Evolutionary conservation across 1,140 invertebrate genomes (phyloP).

Genomic region (Helicoverpa armigera): DNA sequence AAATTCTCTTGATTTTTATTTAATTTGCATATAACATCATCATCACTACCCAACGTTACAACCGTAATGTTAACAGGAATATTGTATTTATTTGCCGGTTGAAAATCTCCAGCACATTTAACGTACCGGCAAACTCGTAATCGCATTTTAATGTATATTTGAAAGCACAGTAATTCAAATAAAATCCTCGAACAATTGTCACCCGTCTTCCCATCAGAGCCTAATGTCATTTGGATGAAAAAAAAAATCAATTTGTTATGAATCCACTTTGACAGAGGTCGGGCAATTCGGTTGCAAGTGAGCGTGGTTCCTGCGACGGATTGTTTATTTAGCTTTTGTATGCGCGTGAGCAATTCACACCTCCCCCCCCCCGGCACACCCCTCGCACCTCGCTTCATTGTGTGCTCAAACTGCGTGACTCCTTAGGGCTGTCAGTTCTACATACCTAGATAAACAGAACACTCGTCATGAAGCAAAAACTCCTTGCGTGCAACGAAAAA

Average conservation of each 20-base stretch:
- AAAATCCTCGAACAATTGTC: conserved; percentile 47
- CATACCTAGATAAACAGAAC: conserved; percentile 23
- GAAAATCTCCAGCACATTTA: conserved; percentile 30
- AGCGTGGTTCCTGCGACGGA: conserved; percentile 70
- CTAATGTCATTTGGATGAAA: conserved; percentile 63
- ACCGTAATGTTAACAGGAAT: conserved; percentile 9
- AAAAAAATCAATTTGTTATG: conserved; percentile 78
- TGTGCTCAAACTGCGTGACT: conserved; percentile 56
- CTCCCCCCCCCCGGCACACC: conserved; percentile 49
- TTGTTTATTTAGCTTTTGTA: conserved; percentile 58
- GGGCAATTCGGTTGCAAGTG: conserved; percentile 70
- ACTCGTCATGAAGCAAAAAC: conserved; percentile 19
- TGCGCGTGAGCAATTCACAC: conserved; percentile 68
- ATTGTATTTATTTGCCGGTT: conserved; percentile 33
- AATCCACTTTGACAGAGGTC: conserved; percentile 57
- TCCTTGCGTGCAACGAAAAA: neutral
- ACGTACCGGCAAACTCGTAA: conserved; percentile 43
- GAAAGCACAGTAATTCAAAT: conserved; percentile 49
- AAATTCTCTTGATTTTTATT: conserved; percentile 22
- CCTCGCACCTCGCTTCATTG: conserved; percentile 59
- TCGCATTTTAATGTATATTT: conserved; percentile 52
- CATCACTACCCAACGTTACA: neutral
- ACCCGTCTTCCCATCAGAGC: conserved; percentile 41
- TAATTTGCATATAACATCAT: conserved; percentile 37
- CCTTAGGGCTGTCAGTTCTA: conserved; percentile 53